phyloP scores from a whole-genome alignment of 2,888 invertebrate species.

The Eurytoma californica region DNA sequence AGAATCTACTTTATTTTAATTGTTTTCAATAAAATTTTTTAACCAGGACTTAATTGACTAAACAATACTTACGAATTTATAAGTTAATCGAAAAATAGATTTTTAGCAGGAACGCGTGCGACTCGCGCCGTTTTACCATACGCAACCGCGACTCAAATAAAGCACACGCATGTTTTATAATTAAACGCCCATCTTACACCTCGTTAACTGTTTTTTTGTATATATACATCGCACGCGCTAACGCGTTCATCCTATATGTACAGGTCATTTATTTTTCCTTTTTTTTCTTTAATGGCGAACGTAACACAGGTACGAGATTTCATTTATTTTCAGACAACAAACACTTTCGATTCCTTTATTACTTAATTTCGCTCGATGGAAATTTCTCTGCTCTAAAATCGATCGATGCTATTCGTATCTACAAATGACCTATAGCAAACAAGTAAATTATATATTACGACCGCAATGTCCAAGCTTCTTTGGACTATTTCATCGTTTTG shows the following conservation, averaged over 20 bases:
- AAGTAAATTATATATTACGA: slow-evolving; percentile 34
- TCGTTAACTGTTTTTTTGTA: slow-evolving; percentile 25
- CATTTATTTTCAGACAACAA: background rate
- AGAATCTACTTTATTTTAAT: slow-evolving; percentile 6
- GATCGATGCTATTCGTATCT: slow-evolving; percentile 17
- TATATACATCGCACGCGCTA: slow-evolving; percentile 38
- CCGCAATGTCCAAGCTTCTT: slow-evolving; percentile 11
- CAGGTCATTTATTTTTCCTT: slow-evolving; percentile 27
- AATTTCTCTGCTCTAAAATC: slow-evolving; percentile 13
- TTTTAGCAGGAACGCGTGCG: slow-evolving; percentile 19
- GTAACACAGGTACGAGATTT: slow-evolving; percentile 42
- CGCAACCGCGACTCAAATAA: background rate
- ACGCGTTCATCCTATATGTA: slow-evolving; percentile 41
- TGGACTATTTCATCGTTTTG: slow-evolving; percentile 14
- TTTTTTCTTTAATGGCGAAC: slow-evolving; percentile 45
- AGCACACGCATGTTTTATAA: slow-evolving; percentile 31
- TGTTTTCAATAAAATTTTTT: slow-evolving; percentile 36
- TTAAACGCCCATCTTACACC: slow-evolving; percentile 21
- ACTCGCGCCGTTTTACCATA: slow-evolving; percentile 9
- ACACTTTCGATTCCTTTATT: slow-evolving; percentile 18
- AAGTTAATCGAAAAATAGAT: slow-evolving; percentile 44
- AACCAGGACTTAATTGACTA: slow-evolving; percentile 46
- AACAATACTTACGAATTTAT: slow-evolving; percentile 34
- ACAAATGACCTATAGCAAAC: slow-evolving; percentile 44
- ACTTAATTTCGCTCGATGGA: slow-evolving; percentile 17